These are phyloP conservation scores for Temnothorax curvispinosus DNA, from an alignment of 1,140 invertebrate species.

Conservation along the genomic window DNA sequence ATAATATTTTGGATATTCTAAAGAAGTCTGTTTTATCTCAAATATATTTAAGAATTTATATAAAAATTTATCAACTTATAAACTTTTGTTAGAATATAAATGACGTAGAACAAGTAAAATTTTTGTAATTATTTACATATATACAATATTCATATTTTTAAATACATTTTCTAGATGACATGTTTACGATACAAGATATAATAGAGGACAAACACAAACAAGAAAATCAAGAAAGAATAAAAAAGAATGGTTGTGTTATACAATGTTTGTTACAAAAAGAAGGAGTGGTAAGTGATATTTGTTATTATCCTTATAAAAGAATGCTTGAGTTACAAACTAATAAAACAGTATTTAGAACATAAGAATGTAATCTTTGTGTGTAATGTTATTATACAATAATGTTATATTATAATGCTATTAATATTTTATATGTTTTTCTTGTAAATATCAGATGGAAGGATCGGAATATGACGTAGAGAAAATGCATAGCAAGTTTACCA, in stretches of 20 bases:
- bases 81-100: no score
- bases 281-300: background rate
- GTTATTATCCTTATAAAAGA: background rate
- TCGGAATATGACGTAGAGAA: background rate
- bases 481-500: background rate
- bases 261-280: background rate
- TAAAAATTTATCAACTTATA: no score
- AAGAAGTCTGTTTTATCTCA: no score
- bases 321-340: background rate
- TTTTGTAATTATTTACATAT: background rate
- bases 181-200: background rate
- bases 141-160: background rate
- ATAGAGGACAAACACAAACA: background rate
- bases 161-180: background rate
- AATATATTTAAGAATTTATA: no score
- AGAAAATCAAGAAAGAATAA: background rate
- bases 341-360: background rate
- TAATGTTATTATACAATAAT: no score
- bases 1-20: no score
- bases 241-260: background rate
- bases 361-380: background rate
- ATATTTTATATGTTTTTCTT: background rate
- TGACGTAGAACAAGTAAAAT: no score
- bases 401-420: background rate
- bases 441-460: constrained; percentile 5